Evolutionary conservation across 2,888 invertebrate species (phyloP).

Genomic region (Galerucella pusilla): DNA sequence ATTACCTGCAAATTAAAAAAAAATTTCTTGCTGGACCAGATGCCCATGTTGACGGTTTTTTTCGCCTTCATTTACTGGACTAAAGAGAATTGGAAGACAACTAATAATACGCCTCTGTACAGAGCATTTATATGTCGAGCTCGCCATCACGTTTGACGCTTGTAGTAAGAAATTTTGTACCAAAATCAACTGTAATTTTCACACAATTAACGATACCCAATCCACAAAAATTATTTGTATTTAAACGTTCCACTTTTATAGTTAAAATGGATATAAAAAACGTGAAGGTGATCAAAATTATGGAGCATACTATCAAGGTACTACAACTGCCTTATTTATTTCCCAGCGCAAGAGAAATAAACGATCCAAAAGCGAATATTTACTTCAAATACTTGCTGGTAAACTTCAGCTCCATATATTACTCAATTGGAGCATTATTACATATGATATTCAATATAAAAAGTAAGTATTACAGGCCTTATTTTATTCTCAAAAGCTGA

Average conservation of each 20-base stretch:
- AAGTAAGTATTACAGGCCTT: constrained; percentile 24
- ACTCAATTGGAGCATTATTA: constrained; percentile 28
- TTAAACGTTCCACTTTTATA: not conserved
- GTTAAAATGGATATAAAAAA: constrained; percentile 23
- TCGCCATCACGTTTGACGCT: too few species aligned
- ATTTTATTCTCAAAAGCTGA: not conserved
- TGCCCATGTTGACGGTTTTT: too few species aligned
- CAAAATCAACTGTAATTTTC: too few species aligned
- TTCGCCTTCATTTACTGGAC: too few species aligned
- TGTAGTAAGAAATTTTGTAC: too few species aligned
- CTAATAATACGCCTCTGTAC: too few species aligned
- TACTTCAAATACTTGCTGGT: constrained; percentile 25
- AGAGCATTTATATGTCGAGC: too few species aligned
- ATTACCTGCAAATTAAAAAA: too few species aligned
- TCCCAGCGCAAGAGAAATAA: constrained; percentile 22
- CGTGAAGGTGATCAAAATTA: constrained; percentile 24
- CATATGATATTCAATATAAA: constrained; percentile 27
- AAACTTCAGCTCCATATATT: constrained; percentile 28
- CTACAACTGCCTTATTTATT: constrained; percentile 29
- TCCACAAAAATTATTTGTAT: too few species aligned
- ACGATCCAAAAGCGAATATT: constrained; percentile 25
- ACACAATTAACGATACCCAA: too few species aligned
- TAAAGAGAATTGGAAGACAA: too few species aligned
- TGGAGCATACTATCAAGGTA: constrained; percentile 29
- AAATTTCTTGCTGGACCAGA: too few species aligned